A percentile compares a stretch with the other conserved stretches of the same genome.
These are phyloP conservation scores for Misgurnus mizolepis DNA, from an alignment of 2,113 vertebrate genomes.

Conservation along the genomic window DNA sequence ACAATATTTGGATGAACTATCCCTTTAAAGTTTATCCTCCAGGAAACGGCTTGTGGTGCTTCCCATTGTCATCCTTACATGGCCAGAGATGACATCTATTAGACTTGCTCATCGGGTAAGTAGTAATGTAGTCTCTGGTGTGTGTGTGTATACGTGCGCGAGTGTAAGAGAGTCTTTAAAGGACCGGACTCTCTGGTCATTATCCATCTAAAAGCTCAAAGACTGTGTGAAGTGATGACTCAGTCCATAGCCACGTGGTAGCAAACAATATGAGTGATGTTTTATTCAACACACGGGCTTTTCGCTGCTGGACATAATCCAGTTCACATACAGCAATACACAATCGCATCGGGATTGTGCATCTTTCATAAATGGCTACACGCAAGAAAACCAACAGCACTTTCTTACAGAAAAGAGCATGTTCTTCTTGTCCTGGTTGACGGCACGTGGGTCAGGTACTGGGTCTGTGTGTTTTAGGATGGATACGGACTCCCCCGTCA, in stretches of 20 bases:
- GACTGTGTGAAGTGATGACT: constrained; percentile 45
- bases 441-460: constrained; percentile 77
- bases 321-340: constrained; percentile 23
- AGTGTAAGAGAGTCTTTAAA: constrained; percentile 41
- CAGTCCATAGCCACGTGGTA: constrained; percentile 33
- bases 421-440: constrained; percentile 83
- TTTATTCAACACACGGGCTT: constrained; percentile 53
- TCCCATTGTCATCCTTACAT: constrained; percentile 24
- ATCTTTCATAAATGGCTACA: not conserved
- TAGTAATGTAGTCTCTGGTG: constrained; percentile 42
- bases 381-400: not conserved
- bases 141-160: constrained; percentile 16
- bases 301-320: constrained; percentile 39
- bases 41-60: not conserved
- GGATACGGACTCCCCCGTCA: constrained; percentile 83
- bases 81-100: constrained; percentile 34
- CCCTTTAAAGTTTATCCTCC: no score
- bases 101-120: constrained; percentile 18
- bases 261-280: constrained; percentile 53
- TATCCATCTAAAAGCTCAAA: constrained; percentile 48
- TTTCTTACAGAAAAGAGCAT: constrained; percentile 79
- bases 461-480: constrained; percentile 80
- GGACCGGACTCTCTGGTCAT: constrained; percentile 41
- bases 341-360: not conserved
- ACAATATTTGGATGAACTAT: not conserved